Evolutionary conservation across 2,113 vertebrate genomes (phyloP).

Genomic region (Notothenia rossii): DNA sequence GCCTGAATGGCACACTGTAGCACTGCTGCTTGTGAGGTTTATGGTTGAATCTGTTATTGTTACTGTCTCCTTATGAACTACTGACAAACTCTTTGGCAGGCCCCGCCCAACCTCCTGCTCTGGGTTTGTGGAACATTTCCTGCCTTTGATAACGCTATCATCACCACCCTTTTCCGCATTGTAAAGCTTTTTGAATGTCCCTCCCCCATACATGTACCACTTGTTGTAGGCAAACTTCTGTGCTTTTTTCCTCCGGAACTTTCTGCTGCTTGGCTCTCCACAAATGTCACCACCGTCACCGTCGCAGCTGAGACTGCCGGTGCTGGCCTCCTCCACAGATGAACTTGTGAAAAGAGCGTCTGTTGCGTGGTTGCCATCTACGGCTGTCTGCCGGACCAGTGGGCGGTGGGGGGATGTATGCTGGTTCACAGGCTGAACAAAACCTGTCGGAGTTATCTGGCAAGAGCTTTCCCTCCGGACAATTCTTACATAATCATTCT

Average conservation of each 20-base stretch:
- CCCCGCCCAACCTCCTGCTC: conserved; percentile 65
- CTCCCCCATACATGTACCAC: conserved; percentile 95
- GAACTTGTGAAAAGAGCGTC: conserved; percentile 63
- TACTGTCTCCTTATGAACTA: conserved; percentile 30
- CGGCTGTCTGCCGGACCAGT: conserved; percentile 92
- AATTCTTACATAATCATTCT: conserved; percentile 57
- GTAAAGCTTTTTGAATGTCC: conserved; percentile 94
- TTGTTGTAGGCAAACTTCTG: conserved; percentile 94
- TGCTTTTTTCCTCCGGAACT: conserved; percentile 83
- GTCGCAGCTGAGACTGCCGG: conserved; percentile 64
- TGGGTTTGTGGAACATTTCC: conserved; percentile 49
- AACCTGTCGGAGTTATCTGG: conserved; percentile 75
- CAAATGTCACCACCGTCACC: conserved; percentile 68
- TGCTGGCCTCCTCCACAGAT: conserved; percentile 75
- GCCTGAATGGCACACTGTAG: conserved; percentile 31
- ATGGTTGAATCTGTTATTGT: conserved; percentile 17
- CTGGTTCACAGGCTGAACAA: conserved; percentile 78
- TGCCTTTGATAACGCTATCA: conserved; percentile 54
- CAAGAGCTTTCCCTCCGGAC: conserved; percentile 70
- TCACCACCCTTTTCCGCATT: conserved; percentile 82
- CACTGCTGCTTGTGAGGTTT: conserved; percentile 23
- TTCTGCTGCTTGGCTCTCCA: conserved; percentile 79
- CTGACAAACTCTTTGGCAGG: conserved; percentile 45
- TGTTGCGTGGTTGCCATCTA: conserved; percentile 87
- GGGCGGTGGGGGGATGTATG: conserved; percentile 87